Conservation (phyloP, 2,113 vertebrate genomes). For the Hepsetus odoe region DNA sequence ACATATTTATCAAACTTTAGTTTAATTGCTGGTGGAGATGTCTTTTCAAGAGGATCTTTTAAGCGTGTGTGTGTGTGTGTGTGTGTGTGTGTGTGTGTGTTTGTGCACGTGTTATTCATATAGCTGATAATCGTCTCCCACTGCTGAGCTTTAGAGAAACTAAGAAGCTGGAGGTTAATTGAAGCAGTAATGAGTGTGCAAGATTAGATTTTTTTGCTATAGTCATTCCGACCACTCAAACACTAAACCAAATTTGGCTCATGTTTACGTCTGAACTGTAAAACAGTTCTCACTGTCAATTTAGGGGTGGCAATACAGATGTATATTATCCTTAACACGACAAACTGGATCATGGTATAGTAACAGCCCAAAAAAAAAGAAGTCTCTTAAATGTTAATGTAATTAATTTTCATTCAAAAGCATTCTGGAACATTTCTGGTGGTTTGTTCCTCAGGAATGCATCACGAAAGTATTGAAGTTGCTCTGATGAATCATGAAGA, state of each 20-base stretch:
- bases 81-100: slow-evolving; percentile 1
- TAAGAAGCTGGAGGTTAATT: slow-evolving; percentile 51
- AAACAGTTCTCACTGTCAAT: not conserved
- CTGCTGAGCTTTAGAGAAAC: slow-evolving; percentile 33
- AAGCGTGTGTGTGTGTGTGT: slow-evolving; percentile 1
- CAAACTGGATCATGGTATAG: too few relatives aligned
- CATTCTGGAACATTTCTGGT: too few relatives aligned
- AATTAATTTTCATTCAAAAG: too few relatives aligned
- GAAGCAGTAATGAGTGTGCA: slow-evolving; percentile 42
- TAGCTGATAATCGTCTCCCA: slow-evolving; percentile 40
- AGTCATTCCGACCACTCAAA: not conserved
- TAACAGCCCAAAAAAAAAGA: too few relatives aligned
- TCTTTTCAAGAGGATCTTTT: slow-evolving; percentile 9
- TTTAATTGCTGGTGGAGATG: slow-evolving; percentile 56
- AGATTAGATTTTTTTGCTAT: slow-evolving; percentile 43
- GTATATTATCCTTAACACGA: too few relatives aligned
- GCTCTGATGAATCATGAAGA: too few relatives aligned
- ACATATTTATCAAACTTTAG: slow-evolving; percentile 53
- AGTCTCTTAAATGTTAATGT: too few relatives aligned
- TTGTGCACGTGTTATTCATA: too few relatives aligned
- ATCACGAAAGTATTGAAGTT: too few relatives aligned
- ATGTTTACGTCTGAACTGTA: not conserved
- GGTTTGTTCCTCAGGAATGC: too few relatives aligned
- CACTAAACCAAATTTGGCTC: not conserved
- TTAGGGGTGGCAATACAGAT: too few relatives aligned